A percentile compares a stretch with the other conserved stretches of the same genome.
These are phyloP conservation scores for Mungos mungo DNA, from an alignment of 2,113 vertebrate species.

Conservation along the genomic window DNA sequence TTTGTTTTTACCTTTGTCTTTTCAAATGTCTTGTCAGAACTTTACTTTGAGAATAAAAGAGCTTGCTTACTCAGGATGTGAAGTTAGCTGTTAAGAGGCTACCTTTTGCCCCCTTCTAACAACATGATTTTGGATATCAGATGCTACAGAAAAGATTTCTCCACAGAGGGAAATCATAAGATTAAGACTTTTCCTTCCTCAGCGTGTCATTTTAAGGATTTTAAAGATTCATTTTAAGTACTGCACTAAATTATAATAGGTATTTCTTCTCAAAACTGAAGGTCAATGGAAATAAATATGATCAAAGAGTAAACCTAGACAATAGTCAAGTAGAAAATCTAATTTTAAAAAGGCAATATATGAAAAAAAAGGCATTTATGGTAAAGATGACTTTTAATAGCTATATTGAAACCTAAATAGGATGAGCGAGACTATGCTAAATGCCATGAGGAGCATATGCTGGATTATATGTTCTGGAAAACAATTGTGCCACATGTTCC, in stretches of 20 bases:
- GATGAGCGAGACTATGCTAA: not conserved
- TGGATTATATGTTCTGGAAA: not conserved
- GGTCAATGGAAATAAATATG: not conserved
- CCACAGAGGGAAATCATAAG: not conserved
- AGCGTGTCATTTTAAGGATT: not conserved
- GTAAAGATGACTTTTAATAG: not conserved
- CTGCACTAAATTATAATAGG: not conserved
- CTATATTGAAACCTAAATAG: not conserved
- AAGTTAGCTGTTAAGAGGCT: not conserved
- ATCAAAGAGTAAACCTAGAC: not conserved
- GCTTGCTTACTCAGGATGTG: not conserved
- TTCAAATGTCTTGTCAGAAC: not conserved
- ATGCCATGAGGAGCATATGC: not conserved
- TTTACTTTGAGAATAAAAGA: not conserved
- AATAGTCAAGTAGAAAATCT: not conserved
- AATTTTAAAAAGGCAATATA: not conserved
- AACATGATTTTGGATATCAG: not conserved
- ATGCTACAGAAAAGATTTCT: slow-evolving; percentile 4
- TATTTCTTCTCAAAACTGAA: slow-evolving; percentile 41
- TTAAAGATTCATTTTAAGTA: not conserved
- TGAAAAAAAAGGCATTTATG: not conserved
- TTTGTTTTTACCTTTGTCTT: not conserved
- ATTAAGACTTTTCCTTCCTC: not conserved
- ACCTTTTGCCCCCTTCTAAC: not conserved
- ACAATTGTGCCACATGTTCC: not conserved